These are phyloP conservation scores for Halichondria panicea DNA, from an alignment of 37 sponge, comb jelly and placozoan species.

Conservation along the genomic window DNA sequence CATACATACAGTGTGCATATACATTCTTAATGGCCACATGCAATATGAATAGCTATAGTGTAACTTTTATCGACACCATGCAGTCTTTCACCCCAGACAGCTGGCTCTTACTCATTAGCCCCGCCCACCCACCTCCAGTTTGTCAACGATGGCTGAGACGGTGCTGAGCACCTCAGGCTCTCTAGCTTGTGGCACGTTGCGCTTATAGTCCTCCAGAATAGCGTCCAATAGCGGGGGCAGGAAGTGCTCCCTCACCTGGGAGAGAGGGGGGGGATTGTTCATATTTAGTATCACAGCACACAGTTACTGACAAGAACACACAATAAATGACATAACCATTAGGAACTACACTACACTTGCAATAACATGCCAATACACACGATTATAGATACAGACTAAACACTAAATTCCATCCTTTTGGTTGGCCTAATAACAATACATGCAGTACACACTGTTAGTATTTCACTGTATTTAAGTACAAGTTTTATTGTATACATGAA, in stretches of 20 bases:
- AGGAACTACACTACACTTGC: too few relatives aligned
- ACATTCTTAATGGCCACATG: too few relatives aligned
- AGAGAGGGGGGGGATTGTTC: background rate
- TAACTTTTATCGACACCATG: too few relatives aligned
- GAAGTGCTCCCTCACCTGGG: constrained; percentile 87
- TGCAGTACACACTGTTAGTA: too few relatives aligned
- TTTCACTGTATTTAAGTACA: too few relatives aligned
- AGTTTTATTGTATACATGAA: too few relatives aligned
- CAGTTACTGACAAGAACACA: background rate
- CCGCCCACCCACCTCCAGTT: constrained; percentile 64
- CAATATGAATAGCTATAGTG: too few relatives aligned
- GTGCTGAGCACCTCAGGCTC: constrained; percentile 96
- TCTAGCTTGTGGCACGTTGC: constrained; percentile 92
- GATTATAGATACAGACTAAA: too few relatives aligned
- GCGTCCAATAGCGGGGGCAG: constrained; percentile 95
- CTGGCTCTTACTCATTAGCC: background rate
- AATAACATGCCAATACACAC: too few relatives aligned
- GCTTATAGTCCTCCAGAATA: constrained; percentile 86
- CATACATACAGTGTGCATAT: too few relatives aligned
- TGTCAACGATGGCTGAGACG: constrained; percentile 86
- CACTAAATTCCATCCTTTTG: background rate
- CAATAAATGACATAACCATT: background rate
- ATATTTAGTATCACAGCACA: background rate
- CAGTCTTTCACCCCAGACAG: too few relatives aligned
- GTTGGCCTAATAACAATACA: background rate